Conservation (phyloP, 2,888 invertebrate species). For the Platynereis dumerilii region DNA sequence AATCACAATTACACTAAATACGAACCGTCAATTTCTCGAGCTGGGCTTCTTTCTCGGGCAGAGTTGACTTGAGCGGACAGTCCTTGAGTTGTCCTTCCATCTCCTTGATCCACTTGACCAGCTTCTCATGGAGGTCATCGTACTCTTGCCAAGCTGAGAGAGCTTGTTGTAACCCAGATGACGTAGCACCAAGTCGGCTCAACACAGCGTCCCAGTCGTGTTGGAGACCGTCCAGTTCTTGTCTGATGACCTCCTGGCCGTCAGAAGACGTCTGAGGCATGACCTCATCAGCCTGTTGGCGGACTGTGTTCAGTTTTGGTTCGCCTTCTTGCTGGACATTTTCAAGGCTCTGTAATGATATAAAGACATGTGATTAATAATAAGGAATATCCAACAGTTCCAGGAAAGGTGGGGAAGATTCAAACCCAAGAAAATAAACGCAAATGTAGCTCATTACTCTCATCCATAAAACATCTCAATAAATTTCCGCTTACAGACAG, state of each 20-base stretch:
- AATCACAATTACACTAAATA: no score
- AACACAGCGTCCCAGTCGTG: conserved; percentile 76
- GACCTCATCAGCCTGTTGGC: conserved; percentile 83
- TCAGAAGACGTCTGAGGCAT: conserved; percentile 92
- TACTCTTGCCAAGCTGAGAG: conserved; percentile 86
- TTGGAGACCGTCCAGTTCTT: conserved; percentile 79
- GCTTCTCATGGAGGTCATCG: conserved; percentile 79
- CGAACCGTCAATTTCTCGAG: conserved; percentile 73
- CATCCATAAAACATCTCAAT: no score
- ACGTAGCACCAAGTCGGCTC: not conserved
- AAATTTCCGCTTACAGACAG: conserved; percentile 40
- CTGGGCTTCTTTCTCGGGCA: conserved; percentile 81
- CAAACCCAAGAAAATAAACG: no score
- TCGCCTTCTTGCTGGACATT: conserved; percentile 50
- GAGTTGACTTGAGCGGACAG: conserved; percentile 80
- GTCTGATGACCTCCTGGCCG: conserved; percentile 88
- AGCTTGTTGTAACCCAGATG: conserved; percentile 73
- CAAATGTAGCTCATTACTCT: no score
- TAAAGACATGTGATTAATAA: no score
- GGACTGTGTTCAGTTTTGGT: conserved; percentile 79
- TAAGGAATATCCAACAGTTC: no score
- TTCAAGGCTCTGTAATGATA: conserved; percentile 49
- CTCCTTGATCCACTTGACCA: conserved; percentile 85
- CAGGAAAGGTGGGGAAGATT: no score
- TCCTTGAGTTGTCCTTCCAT: conserved; percentile 86